Evolutionary conservation across 2,113 vertebrate genomes (phyloP), one percentile per base, ranked within the genome.

Genomic region (Odontophorus gujanensis): DNA sequence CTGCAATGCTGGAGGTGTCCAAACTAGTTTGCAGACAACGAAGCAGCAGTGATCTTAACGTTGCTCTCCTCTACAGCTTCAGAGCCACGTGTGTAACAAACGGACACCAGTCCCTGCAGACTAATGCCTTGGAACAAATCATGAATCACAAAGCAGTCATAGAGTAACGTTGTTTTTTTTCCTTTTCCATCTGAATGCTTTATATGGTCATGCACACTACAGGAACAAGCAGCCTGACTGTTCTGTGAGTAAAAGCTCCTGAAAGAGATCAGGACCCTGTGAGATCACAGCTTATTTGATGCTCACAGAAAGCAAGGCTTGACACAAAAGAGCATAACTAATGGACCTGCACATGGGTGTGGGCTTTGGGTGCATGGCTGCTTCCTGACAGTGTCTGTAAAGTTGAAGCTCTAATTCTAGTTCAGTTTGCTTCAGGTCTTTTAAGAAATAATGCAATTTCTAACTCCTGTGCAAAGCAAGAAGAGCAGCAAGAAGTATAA

Each of bases 321-420:
- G 30, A 47, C 36, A 63, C 3, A 34, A 17, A 38, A 80, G 74
- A 59, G 12, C 4, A 7, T 4, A n/a, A 19, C 24, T 9, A 14
- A 25, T 7, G 34, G 36, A 7, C 2, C 8, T 50, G 38, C 30
- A 13, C 3, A 11, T 7, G 13, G 67, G 36, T 1, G 15, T 13
- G 22, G 57, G 47, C 3, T 11, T 1, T 12, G 13, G 2, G 18
- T 16, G 14, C 1, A 1, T 0, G 0, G 61, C 5, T 32, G 28
- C 11, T 24, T 58, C 40, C 6, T 25, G 38, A 20, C 6, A 21
- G 20, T 2, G 40, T 7, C 62, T 63, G 62, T 51, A 18, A 76
- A 80, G 26, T 1, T 18, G 7, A 40, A 47, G 51, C 57, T 24
- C 36, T 55, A 36, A 76, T 9, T 48, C 5, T 1, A 36, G 65